Base-by-base conservation (phyloP, 2,113 vertebrate genomes). In the Megalops atlanticus region DNA sequence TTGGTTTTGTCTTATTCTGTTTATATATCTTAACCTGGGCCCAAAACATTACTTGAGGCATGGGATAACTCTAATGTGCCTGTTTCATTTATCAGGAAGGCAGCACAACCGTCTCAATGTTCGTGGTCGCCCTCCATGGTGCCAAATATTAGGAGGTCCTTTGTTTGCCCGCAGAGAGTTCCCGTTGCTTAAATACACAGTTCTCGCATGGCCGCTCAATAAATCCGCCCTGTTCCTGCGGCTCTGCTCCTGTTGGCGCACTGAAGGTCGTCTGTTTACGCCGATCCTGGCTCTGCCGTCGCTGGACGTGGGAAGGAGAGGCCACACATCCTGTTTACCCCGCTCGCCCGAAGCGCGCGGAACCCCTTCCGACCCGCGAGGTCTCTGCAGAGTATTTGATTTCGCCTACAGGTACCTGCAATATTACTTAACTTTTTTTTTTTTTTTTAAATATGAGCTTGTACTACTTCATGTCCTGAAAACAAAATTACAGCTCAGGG, bases 271-370 rank as follows among this genome's bases (percentile, higher is more conserved):
- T 71, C 75, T 35, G 15, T 73, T 35, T 49, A 64, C 64, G 36
- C 33, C 24, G 76, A 27, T 16, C 18, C 27, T 76, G 21, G 27
- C 45, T 38, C 24, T 4, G n/a, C 1, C 31, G 74, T 33, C n/a
- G n/a, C 40, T 4, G 14, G 4, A 73, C 47, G 16, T 40, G 73
- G 74, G 36, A n/a, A 21, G 39, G 80, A 38, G 72, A n/a, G 49
- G 69, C 4, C 18, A 31, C 21, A 73, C 33, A 82, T 84, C 83
- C 81, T 83, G 73, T 58, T 86, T 76, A 86, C 79, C 39, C 71
- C 43, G 38, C 12, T 16, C 76, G 69, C 73, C 54, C 45, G 27
- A 68, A 80, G 74, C 3, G 73, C 4, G 79, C 36, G 40, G 43
- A 41, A 38, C 68, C 31, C 36, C 49, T 54, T 40, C 11, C 24